Percentiles rank a stretch among this genome's conserved stretches.
Evolutionary conservation across 2,797 vertebrate species (phyloP).

Genomic region (Scleropages formosus): DNA sequence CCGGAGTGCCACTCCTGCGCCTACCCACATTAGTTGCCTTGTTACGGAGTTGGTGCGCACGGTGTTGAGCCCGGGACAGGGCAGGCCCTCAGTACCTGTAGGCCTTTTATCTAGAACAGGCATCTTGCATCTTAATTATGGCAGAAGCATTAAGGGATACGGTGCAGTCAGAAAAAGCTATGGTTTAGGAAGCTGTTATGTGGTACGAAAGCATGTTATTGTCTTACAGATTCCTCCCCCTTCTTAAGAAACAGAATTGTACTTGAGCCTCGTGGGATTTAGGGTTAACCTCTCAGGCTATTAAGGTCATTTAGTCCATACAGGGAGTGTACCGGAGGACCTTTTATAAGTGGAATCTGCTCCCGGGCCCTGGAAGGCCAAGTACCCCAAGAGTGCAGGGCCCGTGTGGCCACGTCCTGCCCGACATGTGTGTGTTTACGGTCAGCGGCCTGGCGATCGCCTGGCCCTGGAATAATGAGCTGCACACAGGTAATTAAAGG

Average conservation of each 20-base stretch:
- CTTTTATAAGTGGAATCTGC: slow-evolving; percentile 62
- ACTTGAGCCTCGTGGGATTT: slow-evolving; percentile 47
- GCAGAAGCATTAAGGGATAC: too few species aligned
- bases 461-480: slow-evolving; percentile 79
- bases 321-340: slow-evolving; percentile 40
- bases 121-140: too few species aligned
- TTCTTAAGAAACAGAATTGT: slow-evolving; percentile 27
- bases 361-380: slow-evolving; percentile 48
- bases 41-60: slow-evolving; percentile 56
- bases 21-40: slow-evolving; percentile 78
- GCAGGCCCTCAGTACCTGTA: not conserved
- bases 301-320: slow-evolving; percentile 68
- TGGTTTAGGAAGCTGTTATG: too few species aligned
- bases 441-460: slow-evolving; percentile 46
- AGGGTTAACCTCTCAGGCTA: slow-evolving; percentile 60
- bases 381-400: slow-evolving; percentile 47
- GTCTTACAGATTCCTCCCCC: not conserved
- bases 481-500: slow-evolving; percentile 89
- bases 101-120: too few species aligned
- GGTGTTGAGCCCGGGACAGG: too few species aligned
- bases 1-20: slow-evolving; percentile 83
- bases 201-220: too few species aligned
- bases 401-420: slow-evolving; percentile 53
- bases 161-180: too few species aligned
- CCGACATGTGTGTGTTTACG: slow-evolving; percentile 27